These are phyloP conservation scores for Falco novaeseelandiae DNA, from an alignment of 2,797 vertebrate species.

Conservation along the genomic window DNA sequence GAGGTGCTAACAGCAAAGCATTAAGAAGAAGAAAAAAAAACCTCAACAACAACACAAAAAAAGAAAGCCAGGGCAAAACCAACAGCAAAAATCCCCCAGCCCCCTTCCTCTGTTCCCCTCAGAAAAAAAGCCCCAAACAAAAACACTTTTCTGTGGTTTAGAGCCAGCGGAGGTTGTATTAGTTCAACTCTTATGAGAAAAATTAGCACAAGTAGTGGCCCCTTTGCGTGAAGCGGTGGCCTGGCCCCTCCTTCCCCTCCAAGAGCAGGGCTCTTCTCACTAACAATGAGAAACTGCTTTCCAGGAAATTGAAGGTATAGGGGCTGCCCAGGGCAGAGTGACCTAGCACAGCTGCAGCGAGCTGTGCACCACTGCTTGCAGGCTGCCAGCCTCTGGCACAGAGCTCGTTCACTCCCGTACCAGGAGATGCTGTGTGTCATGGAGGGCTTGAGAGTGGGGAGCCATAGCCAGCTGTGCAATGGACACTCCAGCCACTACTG, in stretches of 20 bases:
- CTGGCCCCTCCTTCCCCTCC: not conserved
- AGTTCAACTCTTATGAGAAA: not conserved
- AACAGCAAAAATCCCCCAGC: not conserved
- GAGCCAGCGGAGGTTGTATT: not conserved
- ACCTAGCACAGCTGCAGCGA: not conserved
- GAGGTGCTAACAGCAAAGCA: not conserved
- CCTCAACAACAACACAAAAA: not conserved
- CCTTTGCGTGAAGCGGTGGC: not conserved
- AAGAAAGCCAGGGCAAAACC: not conserved
- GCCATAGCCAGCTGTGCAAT: accelerated
- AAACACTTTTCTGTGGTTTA: not conserved
- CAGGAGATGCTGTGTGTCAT: accelerated
- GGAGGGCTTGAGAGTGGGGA: not conserved
- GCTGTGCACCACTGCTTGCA: not conserved
- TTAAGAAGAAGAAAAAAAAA: not conserved
- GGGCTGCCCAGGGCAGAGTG: not conserved
- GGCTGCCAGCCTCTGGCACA: not conserved
- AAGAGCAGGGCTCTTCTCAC: slow-evolving; percentile 38
- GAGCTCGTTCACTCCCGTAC: not conserved
- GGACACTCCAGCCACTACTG: not conserved
- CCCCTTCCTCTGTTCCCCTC: not conserved
- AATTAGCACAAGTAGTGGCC: slow-evolving; percentile 2
- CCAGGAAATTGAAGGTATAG: slow-evolving; percentile 53
- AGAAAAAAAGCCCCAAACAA: not conserved
- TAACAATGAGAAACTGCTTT: slow-evolving; percentile 43